Conservation (phyloP, 2,888 invertebrate species). For the Encarsia formosa region DNA sequence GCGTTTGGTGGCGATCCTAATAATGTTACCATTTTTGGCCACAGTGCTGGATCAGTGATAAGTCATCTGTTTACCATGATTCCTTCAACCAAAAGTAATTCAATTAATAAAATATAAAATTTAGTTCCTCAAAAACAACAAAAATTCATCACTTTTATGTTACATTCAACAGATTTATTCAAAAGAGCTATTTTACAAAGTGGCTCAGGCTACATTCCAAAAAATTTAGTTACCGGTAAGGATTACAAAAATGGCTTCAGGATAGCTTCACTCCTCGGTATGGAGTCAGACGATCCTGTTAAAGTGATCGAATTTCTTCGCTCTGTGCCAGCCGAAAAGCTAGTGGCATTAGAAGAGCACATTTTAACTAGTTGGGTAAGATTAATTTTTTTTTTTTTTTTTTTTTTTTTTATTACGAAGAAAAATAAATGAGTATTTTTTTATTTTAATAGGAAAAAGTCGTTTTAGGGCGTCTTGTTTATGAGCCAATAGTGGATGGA, state of each 20-base stretch:
- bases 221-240: slow-evolving; percentile 1
- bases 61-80: slow-evolving; percentile 32
- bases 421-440: too few relatives aligned
- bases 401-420: too few relatives aligned
- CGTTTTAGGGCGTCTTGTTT: not conserved
- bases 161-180: slow-evolving; percentile 32
- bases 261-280: slow-evolving; percentile 29
- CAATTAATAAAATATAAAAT: too few relatives aligned
- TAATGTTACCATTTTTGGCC: slow-evolving; percentile 39
- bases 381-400: too few relatives aligned
- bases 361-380: slow-evolving; percentile 29
- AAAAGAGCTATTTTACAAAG: slow-evolving; percentile 39
- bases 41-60: slow-evolving; percentile 32
- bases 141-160: too few relatives aligned
- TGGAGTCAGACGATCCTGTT: slow-evolving; percentile 30
- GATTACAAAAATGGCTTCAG: slow-evolving; percentile 16
- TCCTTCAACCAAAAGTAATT: slow-evolving; percentile 35
- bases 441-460: not conserved
- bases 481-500: not conserved
- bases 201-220: slow-evolving; percentile 26
- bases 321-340: slow-evolving; percentile 32
- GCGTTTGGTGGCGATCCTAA: slow-evolving; percentile 37
- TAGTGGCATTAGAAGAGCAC: slow-evolving; percentile 38
- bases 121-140: too few relatives aligned
- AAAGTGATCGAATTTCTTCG: slow-evolving; percentile 33